These are phyloP conservation scores for Dryobates pubescens DNA, from an alignment of 2,797 vertebrate genomes.

Conservation along the genomic window DNA sequence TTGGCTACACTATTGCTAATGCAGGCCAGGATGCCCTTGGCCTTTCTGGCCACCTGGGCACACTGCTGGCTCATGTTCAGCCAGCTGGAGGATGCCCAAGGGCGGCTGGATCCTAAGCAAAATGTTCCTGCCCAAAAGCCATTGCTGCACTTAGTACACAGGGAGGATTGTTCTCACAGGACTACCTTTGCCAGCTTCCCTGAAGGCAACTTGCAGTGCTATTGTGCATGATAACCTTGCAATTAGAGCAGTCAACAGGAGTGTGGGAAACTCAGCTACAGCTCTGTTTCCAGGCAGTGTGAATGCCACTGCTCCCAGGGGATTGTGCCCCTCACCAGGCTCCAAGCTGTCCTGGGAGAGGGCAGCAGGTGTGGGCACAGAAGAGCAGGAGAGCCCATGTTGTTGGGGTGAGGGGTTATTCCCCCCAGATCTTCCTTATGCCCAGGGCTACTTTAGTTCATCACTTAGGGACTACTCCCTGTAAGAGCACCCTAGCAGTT, in stretches of 20 bases:
- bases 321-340: background rate
- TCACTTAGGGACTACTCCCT: too few relatives aligned
- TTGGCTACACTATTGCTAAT: too few relatives aligned
- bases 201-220: background rate
- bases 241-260: background rate
- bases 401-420: background rate
- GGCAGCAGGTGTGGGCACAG: background rate
- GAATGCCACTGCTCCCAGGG: rapidly evolving
- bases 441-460: background rate
- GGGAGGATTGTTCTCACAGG: background rate
- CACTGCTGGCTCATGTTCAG: too few relatives aligned
- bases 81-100: background rate
- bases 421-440: background rate
- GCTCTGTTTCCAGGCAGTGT: background rate
- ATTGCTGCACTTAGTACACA: background rate
- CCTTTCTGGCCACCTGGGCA: too few relatives aligned
- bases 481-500: background rate
- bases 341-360: background rate
- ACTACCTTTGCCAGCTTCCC: conserved; percentile 5
- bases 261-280: background rate
- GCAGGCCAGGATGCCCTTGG: too few relatives aligned
- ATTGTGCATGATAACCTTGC: background rate
- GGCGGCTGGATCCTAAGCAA: background rate
- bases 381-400: rapidly evolving
- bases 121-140: background rate